Conservation (phyloP, 2,797 vertebrate species). For the Cuculus canorus region DNA sequence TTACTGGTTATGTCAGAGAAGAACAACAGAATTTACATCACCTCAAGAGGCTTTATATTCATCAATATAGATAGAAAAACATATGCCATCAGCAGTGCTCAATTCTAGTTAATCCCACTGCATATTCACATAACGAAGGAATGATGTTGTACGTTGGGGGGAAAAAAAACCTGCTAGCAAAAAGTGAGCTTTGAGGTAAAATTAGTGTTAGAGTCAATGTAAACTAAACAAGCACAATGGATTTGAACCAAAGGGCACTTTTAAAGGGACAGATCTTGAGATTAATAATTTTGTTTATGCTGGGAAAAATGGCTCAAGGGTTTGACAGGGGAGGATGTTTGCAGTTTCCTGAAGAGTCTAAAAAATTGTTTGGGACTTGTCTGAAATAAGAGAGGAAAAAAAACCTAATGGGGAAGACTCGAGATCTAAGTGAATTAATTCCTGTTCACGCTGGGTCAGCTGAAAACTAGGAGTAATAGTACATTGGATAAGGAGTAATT, state of each 20-base stretch:
- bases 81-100: background rate
- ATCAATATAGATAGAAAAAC: background rate
- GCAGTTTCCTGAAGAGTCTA: background rate
- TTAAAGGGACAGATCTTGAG: background rate
- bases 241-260: background rate
- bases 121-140: background rate
- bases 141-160: background rate
- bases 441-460: background rate
- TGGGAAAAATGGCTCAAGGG: background rate
- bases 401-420: background rate
- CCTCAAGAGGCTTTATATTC: background rate
- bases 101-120: background rate
- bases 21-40: background rate
- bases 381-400: background rate
- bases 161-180: background rate
- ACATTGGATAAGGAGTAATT: background rate
- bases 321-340: background rate
- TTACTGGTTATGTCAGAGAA: background rate
- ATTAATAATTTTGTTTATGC: background rate
- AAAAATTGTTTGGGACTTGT: background rate
- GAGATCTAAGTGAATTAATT: background rate
- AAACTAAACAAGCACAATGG: background rate
- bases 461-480: background rate
- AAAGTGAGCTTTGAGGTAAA: background rate
- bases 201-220: background rate